Base-by-base conservation (phyloP, 1,140 invertebrate species). In the Ylistrum balloti region DNA sequence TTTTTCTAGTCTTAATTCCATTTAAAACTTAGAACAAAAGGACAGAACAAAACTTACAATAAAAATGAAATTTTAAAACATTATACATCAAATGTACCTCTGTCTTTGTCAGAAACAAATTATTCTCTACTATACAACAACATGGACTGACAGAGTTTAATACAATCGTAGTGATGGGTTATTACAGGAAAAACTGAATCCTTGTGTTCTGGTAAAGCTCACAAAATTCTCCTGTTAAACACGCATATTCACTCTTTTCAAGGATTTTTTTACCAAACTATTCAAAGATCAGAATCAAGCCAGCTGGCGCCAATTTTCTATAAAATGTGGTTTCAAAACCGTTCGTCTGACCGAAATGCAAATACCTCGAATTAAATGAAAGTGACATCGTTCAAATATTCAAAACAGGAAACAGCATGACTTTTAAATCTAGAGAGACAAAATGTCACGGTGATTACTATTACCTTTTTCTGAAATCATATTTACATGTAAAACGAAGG, bases 331-430 rank as follows among this genome's bases (percentile, higher is more conserved):
- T 74, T 74, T 74, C 56, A 74, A 28, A 74, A n/a, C 28, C 28
- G 56, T 74, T 74, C 28, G 56, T 74, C 56, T 74, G 56, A 74
- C 22, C n/a, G 56, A 74, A n/a, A 74, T 74, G 56, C 56, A 74
- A 74, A 74, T 74, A 74, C 56, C 28, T 74, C 17, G 41, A 45
- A 45, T 45, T 74, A 74, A 28, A 28, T 74, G n/a, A 74, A 74
- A 15, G 45, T 7, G 45, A 20, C 45, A 15, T 56, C 56, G 56
- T 28, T 74, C n/a, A 74, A 74, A 74, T 74, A 74, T 74, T 74
- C 56, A 74, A 74, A 74, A 74, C 56, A 74, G 56, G 56, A 74
- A 74, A 74, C n/a, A n/a, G 22, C 5, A 1, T 74, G 56, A 74
- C 56, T 74, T 74, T 74, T 74, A 74, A 74, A 17, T n/a, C 3